phyloP scores from a whole-genome alignment of 2,797 vertebrate species.

The Pangasius krempfi region DNA sequence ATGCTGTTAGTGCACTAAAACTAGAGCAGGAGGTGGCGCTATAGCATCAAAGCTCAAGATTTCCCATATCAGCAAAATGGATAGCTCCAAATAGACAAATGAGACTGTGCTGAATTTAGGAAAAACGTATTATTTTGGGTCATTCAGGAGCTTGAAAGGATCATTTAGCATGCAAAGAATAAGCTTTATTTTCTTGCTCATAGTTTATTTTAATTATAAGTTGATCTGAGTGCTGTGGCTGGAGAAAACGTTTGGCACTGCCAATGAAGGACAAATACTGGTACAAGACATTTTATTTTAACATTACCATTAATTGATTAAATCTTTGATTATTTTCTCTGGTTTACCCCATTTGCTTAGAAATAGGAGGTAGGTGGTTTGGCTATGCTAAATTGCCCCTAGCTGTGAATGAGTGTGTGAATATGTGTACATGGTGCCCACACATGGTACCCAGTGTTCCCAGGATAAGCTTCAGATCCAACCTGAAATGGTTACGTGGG shows the following conservation, averaged over 20 bases:
- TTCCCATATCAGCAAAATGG: background rate
- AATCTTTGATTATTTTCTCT: background rate
- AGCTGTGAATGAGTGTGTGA: background rate
- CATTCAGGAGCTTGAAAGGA: slow-evolving; percentile 70
- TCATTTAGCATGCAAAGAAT: slow-evolving; percentile 73
- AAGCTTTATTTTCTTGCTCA: slow-evolving; percentile 57
- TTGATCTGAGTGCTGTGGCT: background rate
- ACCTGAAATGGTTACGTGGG: background rate
- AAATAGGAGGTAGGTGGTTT: background rate
- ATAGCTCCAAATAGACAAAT: slow-evolving; percentile 19
- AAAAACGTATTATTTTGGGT: slow-evolving; percentile 37
- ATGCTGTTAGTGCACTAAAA: background rate
- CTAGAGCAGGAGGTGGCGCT: background rate
- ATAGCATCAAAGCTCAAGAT: background rate
- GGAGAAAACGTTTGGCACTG: background rate
- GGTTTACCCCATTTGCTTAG: background rate
- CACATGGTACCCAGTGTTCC: background rate
- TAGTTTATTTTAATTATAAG: slow-evolving; percentile 46
- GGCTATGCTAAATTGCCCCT: background rate
- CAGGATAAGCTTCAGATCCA: background rate
- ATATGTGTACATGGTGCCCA: background rate
- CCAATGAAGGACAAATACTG: background rate
- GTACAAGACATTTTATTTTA: background rate
- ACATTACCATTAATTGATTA: background rate
- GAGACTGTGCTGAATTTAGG: background rate